Evolutionary conservation across 53 echinoderm and acorn worm species (phyloP).

Genomic region (Luidia sarsii): DNA sequence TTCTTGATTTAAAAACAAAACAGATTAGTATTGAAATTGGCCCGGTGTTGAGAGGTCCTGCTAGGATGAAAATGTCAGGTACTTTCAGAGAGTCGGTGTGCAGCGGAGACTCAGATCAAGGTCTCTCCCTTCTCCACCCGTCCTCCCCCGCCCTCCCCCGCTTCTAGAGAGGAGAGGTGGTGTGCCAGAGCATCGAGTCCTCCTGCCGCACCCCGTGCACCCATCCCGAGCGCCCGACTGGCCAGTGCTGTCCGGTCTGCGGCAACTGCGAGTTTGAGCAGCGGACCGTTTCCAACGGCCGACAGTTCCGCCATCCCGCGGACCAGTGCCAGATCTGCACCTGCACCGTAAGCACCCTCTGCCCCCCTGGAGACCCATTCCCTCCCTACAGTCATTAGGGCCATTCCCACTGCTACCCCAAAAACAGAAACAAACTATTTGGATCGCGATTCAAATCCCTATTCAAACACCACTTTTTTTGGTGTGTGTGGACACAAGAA

Average conservation of each 20-base stretch:
- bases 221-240: constrained; percentile 66
- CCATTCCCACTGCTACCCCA: neutral
- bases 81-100: no score
- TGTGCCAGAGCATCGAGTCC: constrained; percentile 55
- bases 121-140: no score
- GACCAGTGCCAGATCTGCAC: constrained; percentile 80
- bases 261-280: constrained; percentile 67
- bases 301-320: constrained; percentile 74
- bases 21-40: no score
- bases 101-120: no score
- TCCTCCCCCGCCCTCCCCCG: no score
- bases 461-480: neutral
- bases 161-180: constrained; percentile 67
- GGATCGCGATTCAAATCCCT: no score
- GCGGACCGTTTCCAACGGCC: constrained; percentile 68
- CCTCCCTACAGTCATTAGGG: no score
- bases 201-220: constrained; percentile 64
- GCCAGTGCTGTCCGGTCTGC: constrained; percentile 86
- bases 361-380: no score
- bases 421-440: neutral
- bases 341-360: constrained; percentile 81
- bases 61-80: no score
- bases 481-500: no score
- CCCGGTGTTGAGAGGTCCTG: no score
- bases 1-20: no score